These are phyloP conservation scores for Heliconius charithonia DNA, from an alignment of 2,888 invertebrate species.

Conservation along the genomic window DNA sequence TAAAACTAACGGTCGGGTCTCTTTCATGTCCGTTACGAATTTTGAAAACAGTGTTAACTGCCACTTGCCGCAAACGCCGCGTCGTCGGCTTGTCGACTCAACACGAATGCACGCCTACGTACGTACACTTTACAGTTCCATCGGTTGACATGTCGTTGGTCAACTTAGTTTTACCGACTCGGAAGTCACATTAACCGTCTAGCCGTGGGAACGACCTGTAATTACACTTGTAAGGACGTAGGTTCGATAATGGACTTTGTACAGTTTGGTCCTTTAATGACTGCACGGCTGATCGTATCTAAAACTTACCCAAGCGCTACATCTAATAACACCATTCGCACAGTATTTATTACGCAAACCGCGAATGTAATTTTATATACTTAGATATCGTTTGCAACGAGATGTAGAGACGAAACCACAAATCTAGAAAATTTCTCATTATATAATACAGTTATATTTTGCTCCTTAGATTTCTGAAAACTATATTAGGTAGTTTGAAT, in stretches of 20 bases:
- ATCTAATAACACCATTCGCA: constrained; percentile 33
- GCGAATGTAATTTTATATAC: constrained; percentile 51
- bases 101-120: constrained; percentile 26
- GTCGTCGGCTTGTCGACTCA: not conserved
- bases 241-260: constrained; percentile 41
- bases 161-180: constrained; percentile 40
- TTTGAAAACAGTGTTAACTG: constrained; percentile 25
- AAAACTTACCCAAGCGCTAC: constrained; percentile 29
- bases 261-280: constrained; percentile 43
- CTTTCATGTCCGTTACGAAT: constrained; percentile 39
- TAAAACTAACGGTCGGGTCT: constrained; percentile 42
- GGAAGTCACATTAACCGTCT: constrained; percentile 65
- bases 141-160: constrained; percentile 26
- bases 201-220: constrained; percentile 64
- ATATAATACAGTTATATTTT: constrained; percentile 31
- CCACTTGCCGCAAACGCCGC: constrained; percentile 3
- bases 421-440: constrained; percentile 44
- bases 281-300: constrained; percentile 31
- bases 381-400: constrained; percentile 42
- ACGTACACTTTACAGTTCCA: constrained; percentile 14
- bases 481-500: constrained; percentile 32
- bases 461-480: constrained; percentile 21
- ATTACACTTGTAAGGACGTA: constrained; percentile 51
- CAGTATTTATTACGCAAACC: constrained; percentile 38
- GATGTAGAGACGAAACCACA: constrained; percentile 49